Conservation (phyloP, 2,797 vertebrate genomes). For the Acanthopagrus latus region DNA sequence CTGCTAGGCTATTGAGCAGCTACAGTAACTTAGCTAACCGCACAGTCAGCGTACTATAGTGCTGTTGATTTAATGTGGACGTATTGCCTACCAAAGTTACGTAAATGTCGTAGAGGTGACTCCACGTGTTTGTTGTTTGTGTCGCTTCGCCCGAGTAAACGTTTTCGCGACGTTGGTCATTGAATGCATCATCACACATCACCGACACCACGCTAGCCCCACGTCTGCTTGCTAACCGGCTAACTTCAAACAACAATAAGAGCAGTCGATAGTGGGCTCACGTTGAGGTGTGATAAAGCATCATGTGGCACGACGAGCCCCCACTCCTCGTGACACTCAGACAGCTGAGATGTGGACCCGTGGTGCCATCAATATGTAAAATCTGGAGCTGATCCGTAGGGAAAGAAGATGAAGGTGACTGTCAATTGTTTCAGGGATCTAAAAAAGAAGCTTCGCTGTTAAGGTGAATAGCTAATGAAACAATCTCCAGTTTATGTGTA, state of each 20-base stretch:
- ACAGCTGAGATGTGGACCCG: conserved; percentile 1
- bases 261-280: background rate
- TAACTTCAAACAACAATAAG: conserved; percentile 43
- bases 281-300: background rate
- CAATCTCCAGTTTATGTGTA: background rate
- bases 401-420: conserved; percentile 36
- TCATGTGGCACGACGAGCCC: background rate
- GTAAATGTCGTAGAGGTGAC: background rate
- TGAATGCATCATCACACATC: conserved; percentile 7
- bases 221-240: conserved; percentile 51
- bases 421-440: conserved; percentile 17
- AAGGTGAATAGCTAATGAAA: background rate
- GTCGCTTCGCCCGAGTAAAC: background rate
- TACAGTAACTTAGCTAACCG: conserved; percentile 38
- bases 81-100: conserved; percentile 9
- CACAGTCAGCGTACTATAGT: background rate
- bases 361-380: conserved; percentile 9
- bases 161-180: background rate
- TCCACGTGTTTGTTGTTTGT: background rate
- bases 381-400: conserved; percentile 58
- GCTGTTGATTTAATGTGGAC: background rate
- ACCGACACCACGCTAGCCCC: conserved; percentile 18
- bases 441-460: background rate
- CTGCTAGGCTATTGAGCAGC: conserved; percentile 50
- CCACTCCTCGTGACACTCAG: background rate